Evolutionary conservation across 2,888 invertebrate genomes (phyloP).

Genomic region (Ceriagrion tenellum): DNA sequence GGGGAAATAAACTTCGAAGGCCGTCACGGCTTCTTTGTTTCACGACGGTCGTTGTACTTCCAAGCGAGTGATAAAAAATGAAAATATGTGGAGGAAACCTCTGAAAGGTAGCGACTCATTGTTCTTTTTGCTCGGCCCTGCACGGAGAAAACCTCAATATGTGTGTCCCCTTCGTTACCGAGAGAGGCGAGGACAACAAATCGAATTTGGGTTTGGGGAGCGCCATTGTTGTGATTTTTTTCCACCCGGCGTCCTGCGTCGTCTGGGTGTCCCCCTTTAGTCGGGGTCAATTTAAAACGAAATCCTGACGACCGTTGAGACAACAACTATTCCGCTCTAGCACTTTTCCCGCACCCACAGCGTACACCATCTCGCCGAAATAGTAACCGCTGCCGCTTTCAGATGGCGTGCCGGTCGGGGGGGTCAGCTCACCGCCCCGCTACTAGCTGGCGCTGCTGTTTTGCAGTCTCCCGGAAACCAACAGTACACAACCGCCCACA

Average conservation of each 20-base stretch:
- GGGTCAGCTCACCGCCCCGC: no score
- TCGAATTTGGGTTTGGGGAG: neutral
- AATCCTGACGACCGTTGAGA: neutral
- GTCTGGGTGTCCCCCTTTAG: neutral
- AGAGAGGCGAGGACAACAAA: neutral
- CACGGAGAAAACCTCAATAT: neutral
- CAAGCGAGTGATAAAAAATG: neutral
- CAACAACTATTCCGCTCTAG: no score
- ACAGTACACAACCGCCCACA: no score
- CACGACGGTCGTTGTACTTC: neutral
- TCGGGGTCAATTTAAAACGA: slow-evolving; percentile 1
- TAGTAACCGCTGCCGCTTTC: neutral
- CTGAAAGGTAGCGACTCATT: neutral
- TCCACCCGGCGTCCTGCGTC: neutral
- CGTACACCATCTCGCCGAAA: neutral
- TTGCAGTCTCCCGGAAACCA: no score
- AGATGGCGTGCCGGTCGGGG: neutral
- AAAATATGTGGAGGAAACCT: neutral
- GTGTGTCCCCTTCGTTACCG: neutral
- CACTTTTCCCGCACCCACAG: neutral
- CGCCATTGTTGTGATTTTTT: neutral
- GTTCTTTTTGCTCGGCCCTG: neutral
- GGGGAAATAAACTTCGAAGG: neutral
- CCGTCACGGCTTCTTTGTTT: neutral
- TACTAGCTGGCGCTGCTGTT: no score